Evolutionary conservation across 1,140 invertebrate genomes (phyloP).

Genomic region (Antheraea pernyi): DNA sequence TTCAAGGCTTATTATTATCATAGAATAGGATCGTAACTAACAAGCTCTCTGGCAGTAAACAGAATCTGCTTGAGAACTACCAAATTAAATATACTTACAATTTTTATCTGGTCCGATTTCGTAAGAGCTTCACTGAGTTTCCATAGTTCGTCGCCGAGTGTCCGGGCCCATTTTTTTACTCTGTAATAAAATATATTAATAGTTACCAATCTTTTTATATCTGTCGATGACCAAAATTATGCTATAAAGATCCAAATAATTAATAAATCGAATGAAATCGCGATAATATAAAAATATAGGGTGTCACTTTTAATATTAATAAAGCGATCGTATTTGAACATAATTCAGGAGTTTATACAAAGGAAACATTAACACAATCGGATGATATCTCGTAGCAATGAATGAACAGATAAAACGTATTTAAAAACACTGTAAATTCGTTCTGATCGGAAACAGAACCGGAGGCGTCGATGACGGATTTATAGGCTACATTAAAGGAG

Average conservation of each 20-base stretch:
- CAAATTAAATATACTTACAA: constrained; percentile 45
- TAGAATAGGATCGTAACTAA: too few relatives aligned
- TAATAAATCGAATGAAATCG: too few relatives aligned
- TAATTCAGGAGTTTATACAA: too few relatives aligned
- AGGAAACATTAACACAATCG: too few relatives aligned
- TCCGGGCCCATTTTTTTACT: constrained; percentile 64
- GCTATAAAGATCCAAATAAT: background rate
- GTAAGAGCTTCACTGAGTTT: constrained; percentile 63
- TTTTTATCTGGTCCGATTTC: constrained; percentile 64
- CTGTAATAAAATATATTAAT: constrained; percentile 35
- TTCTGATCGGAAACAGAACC: background rate
- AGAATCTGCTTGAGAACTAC: background rate
- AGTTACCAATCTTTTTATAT: background rate
- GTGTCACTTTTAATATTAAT: too few relatives aligned
- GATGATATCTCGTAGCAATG: too few relatives aligned
- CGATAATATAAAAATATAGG: too few relatives aligned
- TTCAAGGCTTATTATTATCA: too few relatives aligned
- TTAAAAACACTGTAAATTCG: background rate
- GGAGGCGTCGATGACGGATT: background rate
- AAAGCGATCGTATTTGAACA: too few relatives aligned
- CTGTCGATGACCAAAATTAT: background rate
- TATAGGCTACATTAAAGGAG: background rate
- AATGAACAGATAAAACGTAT: too few relatives aligned
- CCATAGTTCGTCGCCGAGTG: constrained; percentile 66
- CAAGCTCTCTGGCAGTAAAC: too few relatives aligned